These are phyloP conservation scores for Antheraea mylitta DNA, from an alignment of 1,140 invertebrate species.

Conservation along the genomic window DNA sequence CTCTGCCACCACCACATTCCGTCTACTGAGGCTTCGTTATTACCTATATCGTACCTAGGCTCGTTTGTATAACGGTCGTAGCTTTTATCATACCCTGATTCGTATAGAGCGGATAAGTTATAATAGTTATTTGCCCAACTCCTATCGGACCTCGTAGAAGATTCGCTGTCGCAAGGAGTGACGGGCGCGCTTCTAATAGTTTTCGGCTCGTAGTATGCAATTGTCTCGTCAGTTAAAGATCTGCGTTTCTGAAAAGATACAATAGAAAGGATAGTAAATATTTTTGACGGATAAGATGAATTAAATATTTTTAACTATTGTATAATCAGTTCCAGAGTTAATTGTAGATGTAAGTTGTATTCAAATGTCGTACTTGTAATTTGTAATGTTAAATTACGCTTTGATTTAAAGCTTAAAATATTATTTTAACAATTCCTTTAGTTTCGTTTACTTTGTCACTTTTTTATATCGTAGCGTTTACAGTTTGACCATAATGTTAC, in stretches of 20 bases:
- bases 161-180: conserved; percentile 65
- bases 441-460: no score
- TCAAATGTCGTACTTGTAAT: no score
- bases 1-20: conserved; percentile 63
- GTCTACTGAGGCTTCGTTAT: conserved; percentile 26
- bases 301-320: no score
- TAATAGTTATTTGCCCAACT: conserved; percentile 15
- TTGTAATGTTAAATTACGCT: no score
- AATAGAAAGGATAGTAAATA: no score
- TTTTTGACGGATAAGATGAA: no score
- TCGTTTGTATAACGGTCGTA: conserved; percentile 6
- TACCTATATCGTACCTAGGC: conserved; percentile 13
- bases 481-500: no score
- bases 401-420: no score
- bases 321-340: no score
- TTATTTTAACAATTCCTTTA: no score
- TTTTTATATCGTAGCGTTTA: no score
- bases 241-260: conserved; percentile 55
- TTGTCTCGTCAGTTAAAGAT: conserved; percentile 54
- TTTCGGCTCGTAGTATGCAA: conserved; percentile 46
- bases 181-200: conserved; percentile 57
- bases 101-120: conserved; percentile 15
- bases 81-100: conserved; percentile 18
- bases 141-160: conserved; percentile 50
- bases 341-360: no score